A percentile compares a stretch with the other conserved stretches of the same genome.
These are phyloP conservation scores for Zoanthus sansibaricus DNA, from an alignment of 92 coral and sea anemone species.

Conservation along the genomic window DNA sequence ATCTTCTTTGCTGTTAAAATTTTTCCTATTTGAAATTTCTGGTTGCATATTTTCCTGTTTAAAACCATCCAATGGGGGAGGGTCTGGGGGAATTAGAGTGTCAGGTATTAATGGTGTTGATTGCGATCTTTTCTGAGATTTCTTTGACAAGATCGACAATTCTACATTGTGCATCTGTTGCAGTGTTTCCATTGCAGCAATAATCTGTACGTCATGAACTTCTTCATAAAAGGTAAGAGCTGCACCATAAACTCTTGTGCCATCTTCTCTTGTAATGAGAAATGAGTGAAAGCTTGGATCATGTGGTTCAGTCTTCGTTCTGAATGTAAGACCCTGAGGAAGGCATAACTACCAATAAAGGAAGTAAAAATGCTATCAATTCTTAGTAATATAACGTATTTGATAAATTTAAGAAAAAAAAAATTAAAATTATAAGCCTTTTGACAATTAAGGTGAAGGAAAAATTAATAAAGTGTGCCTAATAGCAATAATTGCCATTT, in stretches of 20 bases:
- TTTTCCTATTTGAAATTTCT: constrained; percentile 61
- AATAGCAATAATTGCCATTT: too few relatives aligned
- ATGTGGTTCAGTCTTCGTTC: constrained; percentile 80
- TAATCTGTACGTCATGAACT: constrained; percentile 82
- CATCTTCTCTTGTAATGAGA: constrained; percentile 97
- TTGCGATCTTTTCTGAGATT: constrained; percentile 71
- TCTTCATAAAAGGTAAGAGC: constrained; percentile 87
- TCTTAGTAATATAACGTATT: too few relatives aligned
- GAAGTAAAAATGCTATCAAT: background rate
- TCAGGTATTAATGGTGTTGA: constrained; percentile 62
- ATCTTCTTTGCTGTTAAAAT: constrained; percentile 75
- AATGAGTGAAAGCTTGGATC: constrained; percentile 84
- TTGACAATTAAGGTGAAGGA: too few relatives aligned
- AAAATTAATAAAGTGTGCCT: too few relatives aligned
- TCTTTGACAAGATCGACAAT: constrained; percentile 71
- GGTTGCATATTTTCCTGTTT: constrained; percentile 30
- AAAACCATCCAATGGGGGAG: constrained; percentile 34
- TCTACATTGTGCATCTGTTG: constrained; percentile 98
- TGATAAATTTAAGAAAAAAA: too few relatives aligned
- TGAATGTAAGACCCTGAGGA: constrained; percentile 95
- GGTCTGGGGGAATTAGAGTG: constrained; percentile 55
- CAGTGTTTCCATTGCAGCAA: constrained; percentile 88
- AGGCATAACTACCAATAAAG: constrained; percentile 75
- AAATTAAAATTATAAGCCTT: too few relatives aligned
- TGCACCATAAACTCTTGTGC: constrained; percentile 91